These are phyloP conservation scores for Eilema depressum DNA, from an alignment of 2,888 invertebrate species.

Conservation along the genomic window DNA sequence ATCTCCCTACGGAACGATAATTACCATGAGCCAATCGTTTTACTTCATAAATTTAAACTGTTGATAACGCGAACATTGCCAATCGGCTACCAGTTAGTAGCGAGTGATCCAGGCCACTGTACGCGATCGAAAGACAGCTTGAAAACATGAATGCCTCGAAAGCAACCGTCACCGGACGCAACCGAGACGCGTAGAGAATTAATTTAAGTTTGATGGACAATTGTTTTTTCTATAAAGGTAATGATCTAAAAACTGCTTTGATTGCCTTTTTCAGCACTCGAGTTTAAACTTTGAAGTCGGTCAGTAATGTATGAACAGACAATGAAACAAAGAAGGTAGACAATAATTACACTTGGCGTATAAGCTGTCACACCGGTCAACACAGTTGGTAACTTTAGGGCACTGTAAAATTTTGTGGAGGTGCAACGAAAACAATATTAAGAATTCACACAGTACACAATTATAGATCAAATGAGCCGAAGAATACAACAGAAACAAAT, in stretches of 20 bases:
- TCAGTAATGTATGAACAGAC: constrained; percentile 45
- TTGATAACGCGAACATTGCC: constrained; percentile 71
- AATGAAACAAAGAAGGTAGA: constrained; percentile 7
- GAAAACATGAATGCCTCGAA: constrained; percentile 79
- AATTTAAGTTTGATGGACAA: constrained; percentile 81
- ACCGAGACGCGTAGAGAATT: constrained; percentile 81
- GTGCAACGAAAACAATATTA: constrained; percentile 25
- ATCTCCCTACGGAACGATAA: constrained; percentile 69
- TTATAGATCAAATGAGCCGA: constrained; percentile 28
- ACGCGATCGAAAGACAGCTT: constrained; percentile 80
- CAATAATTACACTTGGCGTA: constrained; percentile 21
- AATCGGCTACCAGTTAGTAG: constrained; percentile 69
- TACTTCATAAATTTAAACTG: constrained; percentile 65
- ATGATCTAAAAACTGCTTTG: constrained; percentile 64
- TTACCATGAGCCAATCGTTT: constrained; percentile 74
- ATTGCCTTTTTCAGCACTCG: constrained; percentile 53
- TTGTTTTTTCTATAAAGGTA: constrained; percentile 78
- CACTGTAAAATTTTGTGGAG: constrained; percentile 27
- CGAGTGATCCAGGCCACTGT: constrained; percentile 79
- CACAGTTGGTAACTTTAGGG: constrained; percentile 23
- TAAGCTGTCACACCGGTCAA: constrained; percentile 13
- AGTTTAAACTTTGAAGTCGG: constrained; percentile 49
- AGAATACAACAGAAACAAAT: constrained; percentile 40
- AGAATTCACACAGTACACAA: constrained; percentile 34
- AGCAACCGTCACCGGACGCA: constrained; percentile 83